Conservation (phyloP, 1,140 invertebrate genomes). For the Coptotermes formosanus region DNA sequence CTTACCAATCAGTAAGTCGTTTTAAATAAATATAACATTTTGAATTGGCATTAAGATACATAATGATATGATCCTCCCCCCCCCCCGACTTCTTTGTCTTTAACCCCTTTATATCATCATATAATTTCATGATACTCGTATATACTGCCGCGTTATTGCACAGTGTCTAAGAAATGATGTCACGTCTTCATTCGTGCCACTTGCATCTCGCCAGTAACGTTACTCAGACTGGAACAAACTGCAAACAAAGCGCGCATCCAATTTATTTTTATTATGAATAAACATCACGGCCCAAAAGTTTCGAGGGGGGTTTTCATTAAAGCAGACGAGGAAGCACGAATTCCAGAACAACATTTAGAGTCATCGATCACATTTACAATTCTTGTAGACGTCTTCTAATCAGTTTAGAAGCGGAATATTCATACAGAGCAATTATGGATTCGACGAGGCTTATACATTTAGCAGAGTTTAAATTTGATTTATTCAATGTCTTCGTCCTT, state of each 20-base stretch:
- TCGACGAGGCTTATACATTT: slow-evolving; percentile 29
- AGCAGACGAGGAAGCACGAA: background rate
- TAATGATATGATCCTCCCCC: too few species aligned
- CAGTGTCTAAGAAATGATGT: background rate
- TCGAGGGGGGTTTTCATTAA: slow-evolving; percentile 27
- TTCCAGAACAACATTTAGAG: slow-evolving; percentile 14
- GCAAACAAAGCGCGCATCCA: background rate
- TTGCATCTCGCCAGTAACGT: background rate
- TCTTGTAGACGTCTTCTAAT: slow-evolving; percentile 28
- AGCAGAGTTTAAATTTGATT: slow-evolving; percentile 31
- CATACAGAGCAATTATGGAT: slow-evolving; percentile 28
- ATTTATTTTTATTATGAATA: slow-evolving; percentile 31
- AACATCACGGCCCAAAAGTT: slow-evolving; percentile 27
- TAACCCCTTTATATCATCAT: too few species aligned
- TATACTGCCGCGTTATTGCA: background rate
- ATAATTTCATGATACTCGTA: too few species aligned
- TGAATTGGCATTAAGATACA: too few species aligned
- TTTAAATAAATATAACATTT: too few species aligned
- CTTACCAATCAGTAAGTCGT: too few species aligned
- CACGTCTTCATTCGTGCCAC: background rate
- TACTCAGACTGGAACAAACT: background rate
- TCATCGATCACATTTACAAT: slow-evolving; percentile 30
- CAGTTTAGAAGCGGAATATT: slow-evolving; percentile 34
- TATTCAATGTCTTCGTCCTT: background rate
- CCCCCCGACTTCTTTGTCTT: too few species aligned